Conservation (phyloP, 2,797 vertebrate genomes). For the Oceanodroma leucorhoa region DNA sequence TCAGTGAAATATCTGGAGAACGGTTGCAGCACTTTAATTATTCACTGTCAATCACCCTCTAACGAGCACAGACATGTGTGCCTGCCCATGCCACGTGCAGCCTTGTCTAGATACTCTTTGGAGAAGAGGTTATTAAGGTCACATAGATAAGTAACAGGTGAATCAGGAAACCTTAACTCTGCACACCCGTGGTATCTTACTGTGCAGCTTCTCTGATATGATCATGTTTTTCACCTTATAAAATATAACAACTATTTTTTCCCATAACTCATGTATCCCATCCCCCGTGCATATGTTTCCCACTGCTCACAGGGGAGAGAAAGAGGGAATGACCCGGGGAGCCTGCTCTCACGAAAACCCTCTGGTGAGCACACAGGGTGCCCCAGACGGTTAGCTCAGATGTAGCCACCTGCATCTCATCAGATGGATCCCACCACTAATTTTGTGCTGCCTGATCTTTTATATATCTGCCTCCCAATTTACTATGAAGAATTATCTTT, state of each 20-base stretch:
- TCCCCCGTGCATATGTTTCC: background rate
- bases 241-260: background rate
- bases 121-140: background rate
- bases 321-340: background rate
- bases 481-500: background rate
- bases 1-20: background rate
- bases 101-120: background rate
- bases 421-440: background rate
- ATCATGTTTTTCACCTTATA: background rate
- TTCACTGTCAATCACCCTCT: background rate
- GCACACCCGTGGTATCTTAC: background rate
- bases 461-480: background rate
- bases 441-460: background rate
- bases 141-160: background rate
- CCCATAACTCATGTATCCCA: rapidly evolving
- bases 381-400: background rate
- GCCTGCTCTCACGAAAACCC: background rate
- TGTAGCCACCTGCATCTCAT: background rate
- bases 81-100: background rate
- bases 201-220: background rate
- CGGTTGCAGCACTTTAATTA: background rate
- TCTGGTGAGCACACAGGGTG: background rate
- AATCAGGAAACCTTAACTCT: background rate
- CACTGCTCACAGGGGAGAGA: background rate
- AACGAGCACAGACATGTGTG: background rate